Evolutionary conservation across 1,140 invertebrate genomes (phyloP).

Genomic region (Argopecten irradians): DNA sequence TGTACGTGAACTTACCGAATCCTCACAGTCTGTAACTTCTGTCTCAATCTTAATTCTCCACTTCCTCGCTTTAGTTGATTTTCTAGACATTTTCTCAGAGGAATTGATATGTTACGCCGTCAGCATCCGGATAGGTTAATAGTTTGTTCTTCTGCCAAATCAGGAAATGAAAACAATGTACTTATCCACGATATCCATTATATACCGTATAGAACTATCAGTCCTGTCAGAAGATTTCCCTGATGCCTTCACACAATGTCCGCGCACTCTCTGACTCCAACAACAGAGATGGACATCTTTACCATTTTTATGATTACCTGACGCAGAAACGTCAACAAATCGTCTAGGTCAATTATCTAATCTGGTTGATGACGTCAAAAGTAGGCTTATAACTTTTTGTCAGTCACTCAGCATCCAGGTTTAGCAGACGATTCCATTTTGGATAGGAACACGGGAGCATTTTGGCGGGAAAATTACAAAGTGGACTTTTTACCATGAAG

Average conservation of each 20-base stretch:
- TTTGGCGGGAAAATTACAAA: neutral
- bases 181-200: too few relatives aligned
- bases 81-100: neutral
- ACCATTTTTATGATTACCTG: neutral
- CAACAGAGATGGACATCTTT: neutral
- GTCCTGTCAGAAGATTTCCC: too few relatives aligned
- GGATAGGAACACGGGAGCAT: neutral
- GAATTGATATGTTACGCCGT: neutral
- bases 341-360: neutral
- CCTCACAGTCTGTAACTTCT: neutral
- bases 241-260: neutral
- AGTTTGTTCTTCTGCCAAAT: neutral
- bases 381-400: constrained; percentile 9
- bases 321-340: constrained; percentile 15
- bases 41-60: neutral
- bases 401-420: neutral
- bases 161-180: neutral
- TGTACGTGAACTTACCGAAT: neutral
- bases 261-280: neutral
- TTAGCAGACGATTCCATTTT: constrained; percentile 16
- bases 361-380: neutral
- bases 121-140: neutral
- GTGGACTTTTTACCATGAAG: neutral
- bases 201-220: too few relatives aligned
- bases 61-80: neutral